These are phyloP conservation scores for Paradisaea rubra DNA, from an alignment of 2,113 vertebrate genomes.

Conservation along the genomic window DNA sequence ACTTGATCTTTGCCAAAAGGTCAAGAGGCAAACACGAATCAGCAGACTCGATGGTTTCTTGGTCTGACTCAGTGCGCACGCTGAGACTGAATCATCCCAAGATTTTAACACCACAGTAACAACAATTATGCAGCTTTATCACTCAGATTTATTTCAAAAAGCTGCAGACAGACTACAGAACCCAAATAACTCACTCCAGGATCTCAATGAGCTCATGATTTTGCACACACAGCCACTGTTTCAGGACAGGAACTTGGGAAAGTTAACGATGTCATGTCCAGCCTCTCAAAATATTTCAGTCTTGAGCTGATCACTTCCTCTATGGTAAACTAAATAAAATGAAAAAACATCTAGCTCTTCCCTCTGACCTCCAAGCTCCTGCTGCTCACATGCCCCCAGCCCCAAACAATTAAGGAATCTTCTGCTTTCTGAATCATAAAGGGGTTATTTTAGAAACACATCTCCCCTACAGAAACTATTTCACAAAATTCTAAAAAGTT, in stretches of 20 bases:
- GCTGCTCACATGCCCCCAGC: rapidly evolving
- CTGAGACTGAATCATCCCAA: neutral
- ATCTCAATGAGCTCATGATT: neutral
- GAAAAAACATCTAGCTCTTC: neutral
- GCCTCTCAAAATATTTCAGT: neutral
- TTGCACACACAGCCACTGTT: neutral
- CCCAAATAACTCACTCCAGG: neutral
- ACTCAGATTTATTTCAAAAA: neutral
- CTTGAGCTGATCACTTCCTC: neutral
- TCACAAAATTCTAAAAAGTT: neutral
- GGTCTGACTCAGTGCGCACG: neutral
- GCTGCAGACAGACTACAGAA: neutral
- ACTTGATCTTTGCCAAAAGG: slow-evolving; percentile 41
- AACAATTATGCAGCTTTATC: neutral
- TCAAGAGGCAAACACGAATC: slow-evolving; percentile 31
- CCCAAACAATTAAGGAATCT: neutral
- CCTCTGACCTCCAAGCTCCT: neutral
- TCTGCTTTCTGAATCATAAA: neutral
- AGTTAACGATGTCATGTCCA: neutral
- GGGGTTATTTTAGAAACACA: neutral
- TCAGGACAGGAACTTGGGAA: neutral
- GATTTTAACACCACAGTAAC: neutral
- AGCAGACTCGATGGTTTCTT: neutral
- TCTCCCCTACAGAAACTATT: neutral
- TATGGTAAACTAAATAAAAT: neutral